Percentiles rank a stretch among this genome's conserved stretches.
These are phyloP conservation scores for Zosterops hypoxanthus DNA, from an alignment of 2,113 vertebrate genomes.

Conservation along the genomic window DNA sequence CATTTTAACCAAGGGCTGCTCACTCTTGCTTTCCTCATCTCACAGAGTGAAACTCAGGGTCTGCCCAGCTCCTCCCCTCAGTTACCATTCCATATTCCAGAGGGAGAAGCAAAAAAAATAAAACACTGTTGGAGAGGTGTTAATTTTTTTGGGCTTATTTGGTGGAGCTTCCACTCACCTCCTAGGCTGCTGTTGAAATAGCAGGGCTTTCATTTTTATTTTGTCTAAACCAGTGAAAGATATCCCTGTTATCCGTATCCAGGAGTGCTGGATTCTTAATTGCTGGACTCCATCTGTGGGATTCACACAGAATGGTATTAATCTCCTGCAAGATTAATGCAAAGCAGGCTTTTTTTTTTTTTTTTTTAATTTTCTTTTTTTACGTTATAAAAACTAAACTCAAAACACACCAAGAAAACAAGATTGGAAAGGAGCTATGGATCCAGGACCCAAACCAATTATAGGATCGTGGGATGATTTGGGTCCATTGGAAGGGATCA, in stretches of 20 bases:
- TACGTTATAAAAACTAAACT: neutral
- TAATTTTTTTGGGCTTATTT: neutral
- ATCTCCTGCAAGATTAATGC: neutral
- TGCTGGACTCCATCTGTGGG: neutral
- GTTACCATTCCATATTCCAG: neutral
- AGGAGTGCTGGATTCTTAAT: neutral
- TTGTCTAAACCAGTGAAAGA: neutral
- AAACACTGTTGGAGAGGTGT: neutral
- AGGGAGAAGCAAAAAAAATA: neutral
- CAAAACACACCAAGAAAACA: neutral
- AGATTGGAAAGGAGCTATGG: neutral
- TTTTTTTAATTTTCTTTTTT: neutral
- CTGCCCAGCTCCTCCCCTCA: neutral
- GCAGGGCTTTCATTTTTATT: neutral
- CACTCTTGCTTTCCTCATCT: neutral
- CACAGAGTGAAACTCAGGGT: fast-evolving
- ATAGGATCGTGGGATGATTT: neutral
- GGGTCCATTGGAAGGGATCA: neutral
- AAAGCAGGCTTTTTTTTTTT: neutral
- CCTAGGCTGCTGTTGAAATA: neutral
- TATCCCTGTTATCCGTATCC: neutral
- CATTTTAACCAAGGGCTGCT: neutral
- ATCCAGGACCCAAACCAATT: neutral
- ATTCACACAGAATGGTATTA: neutral
- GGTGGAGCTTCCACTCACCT: neutral